Evolutionary conservation across 2,113 vertebrate genomes (phyloP), one percentile per base, ranked within the genome.

Genomic region (Cavia aperea): DNA sequence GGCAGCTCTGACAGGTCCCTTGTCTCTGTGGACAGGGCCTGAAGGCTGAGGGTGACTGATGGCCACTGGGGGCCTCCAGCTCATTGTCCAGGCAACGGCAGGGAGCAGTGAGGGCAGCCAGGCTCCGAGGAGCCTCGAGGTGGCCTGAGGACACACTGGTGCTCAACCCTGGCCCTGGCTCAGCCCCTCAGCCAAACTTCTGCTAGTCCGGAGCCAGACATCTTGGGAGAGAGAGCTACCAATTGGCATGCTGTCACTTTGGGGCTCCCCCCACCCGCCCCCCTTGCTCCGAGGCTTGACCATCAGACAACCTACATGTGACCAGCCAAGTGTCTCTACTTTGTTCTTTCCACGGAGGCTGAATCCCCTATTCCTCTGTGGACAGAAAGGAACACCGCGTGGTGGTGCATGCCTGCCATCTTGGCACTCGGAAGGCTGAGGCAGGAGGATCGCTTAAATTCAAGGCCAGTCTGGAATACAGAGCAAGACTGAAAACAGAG

Each of bases 11-110:
- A 91, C 88, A 94, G 91, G 65, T 13, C 63, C 23, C 87, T 93
- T 91, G 88, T 94, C 33, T 85, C 75, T 0, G 14, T 0, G 56
- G 85, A 77, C 83, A 72, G 60, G 56, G 43, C 90, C 54, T 39
- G 24, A 81, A 72, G 90, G 88, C 93, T 49, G n/a, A 62, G 73
- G 63, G 72, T 68, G 39, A 89, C 29, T 19, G 82, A 94, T 86
- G 46, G n/a, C 18, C 54, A 14, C 14, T 0, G 58, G 15, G 39
- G 18, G 29, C 58, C 56, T 58, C 3, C 3, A 49, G 13, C 14
- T 70, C 73, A 46, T 63, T 92, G 93, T 94, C 92, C 89, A 2
- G 8, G 29, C 8, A 18, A 24, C 1, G 46, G 14, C 5, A 7
- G 49, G 68, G 7, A 78, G 19, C 0, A 0, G 21, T 9, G 43